A percentile compares a stretch with the other conserved stretches of the same genome.
Evolutionary conservation across 2,113 vertebrate genomes (phyloP).

Genomic region (Catagonus wagneri): DNA sequence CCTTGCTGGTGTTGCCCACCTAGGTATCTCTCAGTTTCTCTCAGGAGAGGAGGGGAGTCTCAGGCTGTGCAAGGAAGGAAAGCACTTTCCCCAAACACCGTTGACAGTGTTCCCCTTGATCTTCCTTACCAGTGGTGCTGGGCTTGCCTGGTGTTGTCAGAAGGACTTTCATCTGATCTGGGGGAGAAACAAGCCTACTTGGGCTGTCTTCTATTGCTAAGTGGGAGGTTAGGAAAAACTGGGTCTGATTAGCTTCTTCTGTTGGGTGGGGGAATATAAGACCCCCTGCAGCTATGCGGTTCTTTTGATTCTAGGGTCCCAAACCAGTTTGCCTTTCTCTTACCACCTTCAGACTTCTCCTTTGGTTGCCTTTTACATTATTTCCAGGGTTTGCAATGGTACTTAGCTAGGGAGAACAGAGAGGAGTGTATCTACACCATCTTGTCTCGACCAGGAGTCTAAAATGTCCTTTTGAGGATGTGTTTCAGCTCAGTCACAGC

Average conservation of each 20-base stretch:
- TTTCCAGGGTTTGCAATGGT: background rate
- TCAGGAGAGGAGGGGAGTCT: background rate
- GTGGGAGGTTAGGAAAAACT: background rate
- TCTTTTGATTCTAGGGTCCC: background rate
- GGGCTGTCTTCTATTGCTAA: background rate
- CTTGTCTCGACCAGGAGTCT: conserved; percentile 32
- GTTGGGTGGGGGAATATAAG: background rate
- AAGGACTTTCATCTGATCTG: background rate
- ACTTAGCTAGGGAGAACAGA: background rate
- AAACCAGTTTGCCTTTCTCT: conserved; percentile 11
- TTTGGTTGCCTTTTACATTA: background rate
- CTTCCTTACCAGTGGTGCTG: background rate
- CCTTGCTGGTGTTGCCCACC: background rate
- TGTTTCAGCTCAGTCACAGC: conserved; percentile 20
- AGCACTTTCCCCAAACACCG: background rate
- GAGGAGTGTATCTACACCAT: background rate
- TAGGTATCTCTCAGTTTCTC: background rate
- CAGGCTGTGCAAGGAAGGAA: background rate
- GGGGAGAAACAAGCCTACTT: background rate
- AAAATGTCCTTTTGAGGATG: background rate
- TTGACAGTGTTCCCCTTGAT: background rate
- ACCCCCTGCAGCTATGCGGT: background rate
- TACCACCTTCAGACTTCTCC: background rate
- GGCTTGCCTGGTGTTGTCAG: background rate
- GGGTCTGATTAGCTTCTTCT: background rate